Evolutionary conservation across 2,113 vertebrate genomes (phyloP), one percentile per base, ranked within the genome.

Genomic region (Fulica atra): DNA sequence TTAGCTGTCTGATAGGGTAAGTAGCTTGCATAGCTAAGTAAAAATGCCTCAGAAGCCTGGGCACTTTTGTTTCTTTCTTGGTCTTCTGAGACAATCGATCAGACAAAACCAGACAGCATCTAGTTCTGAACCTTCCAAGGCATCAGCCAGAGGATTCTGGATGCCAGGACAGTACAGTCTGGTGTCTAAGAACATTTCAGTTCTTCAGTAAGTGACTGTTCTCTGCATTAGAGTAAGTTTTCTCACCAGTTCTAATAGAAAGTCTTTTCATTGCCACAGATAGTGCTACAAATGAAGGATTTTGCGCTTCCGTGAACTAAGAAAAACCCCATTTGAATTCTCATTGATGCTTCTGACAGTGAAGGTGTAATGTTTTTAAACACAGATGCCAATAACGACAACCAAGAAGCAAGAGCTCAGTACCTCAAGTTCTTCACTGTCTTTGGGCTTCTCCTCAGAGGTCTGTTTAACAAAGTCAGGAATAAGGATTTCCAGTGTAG

Each of bases 401-500:
- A 42, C 38, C 38, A 78, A 50, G 19, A 77, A 64, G 21, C 7
- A 54, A 14, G 12, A 71, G 50, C 42, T 59, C 48, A 81, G 56
- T 97, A 99, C 99, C 99, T 99, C 99, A 89, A 99, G 98, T 97
- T 99, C 99, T 91, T 99, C 99, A 26, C 99, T 99, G 95, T 99
- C 99, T 85, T 98, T 98, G 72, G 99, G 99, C 97, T 99, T 99
- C 97, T 99, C 99, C 97, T 99, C 99, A 17, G 99, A 98, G 68
- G 99, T 99, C 97, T 99, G 99, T 98, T 99, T 99, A 96, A 99
- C 99, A 97, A 99, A 99, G 97, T 99, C 99, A 2, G 99, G 99
- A 96, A 99, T 99, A 97, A 99, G 99, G 98, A 99, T 99, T 98
- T 99, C 99, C 98, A 99, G 98, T 96, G 99, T 99, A 96, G 99